Percentiles rank a stretch among this genome's conserved stretches.
phyloP scores from a whole-genome alignment of 1,140 invertebrate genomes.

The Cyrtorhinus lividipennis region DNA sequence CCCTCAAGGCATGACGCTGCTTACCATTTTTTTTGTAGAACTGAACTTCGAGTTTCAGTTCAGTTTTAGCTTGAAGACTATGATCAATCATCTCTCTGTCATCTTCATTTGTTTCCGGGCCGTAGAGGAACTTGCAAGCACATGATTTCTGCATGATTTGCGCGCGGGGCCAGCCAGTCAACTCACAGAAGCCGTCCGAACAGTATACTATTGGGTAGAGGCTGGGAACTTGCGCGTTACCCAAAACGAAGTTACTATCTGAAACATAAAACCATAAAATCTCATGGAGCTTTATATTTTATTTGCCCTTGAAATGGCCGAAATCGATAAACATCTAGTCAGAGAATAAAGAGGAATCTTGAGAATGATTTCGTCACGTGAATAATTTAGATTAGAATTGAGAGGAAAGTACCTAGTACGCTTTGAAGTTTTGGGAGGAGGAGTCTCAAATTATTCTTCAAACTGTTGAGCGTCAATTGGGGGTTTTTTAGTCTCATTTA shows the following conservation, averaged over 20 bases:
- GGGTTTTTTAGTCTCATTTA: too few relatives aligned
- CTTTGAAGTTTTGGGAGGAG: too few relatives aligned
- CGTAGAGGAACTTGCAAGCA: conserved; percentile 90
- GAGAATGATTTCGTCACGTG: too few relatives aligned
- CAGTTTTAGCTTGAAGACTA: conserved; percentile 73
- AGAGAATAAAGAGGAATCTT: too few relatives aligned
- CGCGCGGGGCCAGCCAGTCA: conserved; percentile 82
- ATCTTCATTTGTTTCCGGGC: conserved; percentile 74
- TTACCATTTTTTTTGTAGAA: conserved; percentile 92
- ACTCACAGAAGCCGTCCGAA: conserved; percentile 93
- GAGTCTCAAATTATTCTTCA: too few relatives aligned
- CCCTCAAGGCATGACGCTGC: conserved; percentile 27
- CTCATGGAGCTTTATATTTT: too few relatives aligned
- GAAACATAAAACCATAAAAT: conserved; percentile 36
- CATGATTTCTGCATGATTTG: conserved; percentile 96
- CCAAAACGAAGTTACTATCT: conserved; percentile 97
- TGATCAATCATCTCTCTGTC: conserved; percentile 78
- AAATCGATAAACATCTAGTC: too few relatives aligned
- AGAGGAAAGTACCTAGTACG: too few relatives aligned
- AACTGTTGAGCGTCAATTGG: too few relatives aligned
- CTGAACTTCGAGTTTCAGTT: conserved; percentile 84
- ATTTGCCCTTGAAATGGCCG: too few relatives aligned
- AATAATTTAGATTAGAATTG: too few relatives aligned
- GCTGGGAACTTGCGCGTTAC: conserved; percentile 82
- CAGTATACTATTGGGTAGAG: conserved; percentile 93